Conservation (phyloP, 2,797 vertebrate species). For the Anguilla marmorata region DNA sequence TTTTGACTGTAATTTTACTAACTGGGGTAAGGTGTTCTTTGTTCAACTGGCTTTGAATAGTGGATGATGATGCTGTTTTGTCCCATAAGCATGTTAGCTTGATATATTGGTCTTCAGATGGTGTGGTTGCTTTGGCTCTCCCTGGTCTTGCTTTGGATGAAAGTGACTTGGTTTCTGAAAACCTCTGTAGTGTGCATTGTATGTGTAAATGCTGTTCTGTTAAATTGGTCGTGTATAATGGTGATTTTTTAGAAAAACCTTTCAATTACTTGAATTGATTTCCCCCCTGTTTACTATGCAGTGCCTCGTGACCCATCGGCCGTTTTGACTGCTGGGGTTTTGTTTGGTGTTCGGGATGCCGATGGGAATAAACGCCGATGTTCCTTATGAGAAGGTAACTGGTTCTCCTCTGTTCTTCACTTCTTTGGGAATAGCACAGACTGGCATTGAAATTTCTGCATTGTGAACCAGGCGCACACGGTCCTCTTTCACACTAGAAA, state of each 20-base stretch:
- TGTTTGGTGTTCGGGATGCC: neutral
- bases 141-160: too few species aligned
- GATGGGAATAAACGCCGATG: conserved; percentile 55
- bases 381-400: conserved; percentile 65
- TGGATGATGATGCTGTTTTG: neutral
- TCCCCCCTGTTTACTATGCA: conserved; percentile 42
- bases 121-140: neutral
- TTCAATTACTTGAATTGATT: neutral
- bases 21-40: neutral
- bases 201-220: neutral
- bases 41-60: neutral
- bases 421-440: neutral
- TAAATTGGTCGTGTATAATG: neutral
- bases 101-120: neutral
- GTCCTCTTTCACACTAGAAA: neutral
- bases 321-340: conserved; percentile 26
- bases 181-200: too few species aligned
- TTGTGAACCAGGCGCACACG: neutral
- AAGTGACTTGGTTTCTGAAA: too few species aligned
- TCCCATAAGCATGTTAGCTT: neutral
- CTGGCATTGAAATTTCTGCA: neutral
- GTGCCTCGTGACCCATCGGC: conserved; percentile 20
- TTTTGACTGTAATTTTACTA: neutral
- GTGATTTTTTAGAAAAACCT: neutral
- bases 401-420: neutral